Conservation (phyloP, 2,113 vertebrate species). For the Eolophus roseicapilla region DNA sequence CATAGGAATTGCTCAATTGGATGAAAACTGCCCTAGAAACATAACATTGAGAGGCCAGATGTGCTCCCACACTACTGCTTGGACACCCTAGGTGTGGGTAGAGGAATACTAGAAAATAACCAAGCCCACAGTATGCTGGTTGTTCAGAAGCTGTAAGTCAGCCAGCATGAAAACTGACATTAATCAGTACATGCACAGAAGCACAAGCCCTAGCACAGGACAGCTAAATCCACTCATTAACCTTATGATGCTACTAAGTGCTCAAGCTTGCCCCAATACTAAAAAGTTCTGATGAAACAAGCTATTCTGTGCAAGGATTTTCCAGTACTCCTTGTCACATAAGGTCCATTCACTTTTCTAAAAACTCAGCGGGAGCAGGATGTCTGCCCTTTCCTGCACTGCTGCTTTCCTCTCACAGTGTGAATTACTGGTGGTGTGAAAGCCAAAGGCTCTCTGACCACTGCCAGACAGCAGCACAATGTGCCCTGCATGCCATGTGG, state of each 20-base stretch:
- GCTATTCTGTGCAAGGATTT: not conserved
- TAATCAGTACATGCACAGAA: not conserved
- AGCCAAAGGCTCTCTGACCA: not conserved
- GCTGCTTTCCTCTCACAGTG: not conserved
- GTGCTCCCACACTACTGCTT: not conserved
- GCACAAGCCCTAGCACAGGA: not conserved
- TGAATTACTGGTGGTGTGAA: not conserved
- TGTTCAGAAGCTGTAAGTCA: not conserved
- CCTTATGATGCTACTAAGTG: not conserved
- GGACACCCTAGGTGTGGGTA: not conserved
- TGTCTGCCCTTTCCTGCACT: accelerated
- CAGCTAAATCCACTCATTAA: not conserved
- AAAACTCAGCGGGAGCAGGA: not conserved
- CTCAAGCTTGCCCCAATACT: accelerated
- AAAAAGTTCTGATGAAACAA: not conserved
- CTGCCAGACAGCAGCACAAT: accelerated
- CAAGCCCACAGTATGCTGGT: not conserved
- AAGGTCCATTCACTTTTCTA: not conserved
- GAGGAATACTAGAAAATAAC: not conserved
- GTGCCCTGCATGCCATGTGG: accelerated
- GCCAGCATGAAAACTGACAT: not conserved
- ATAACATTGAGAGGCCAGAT: not conserved
- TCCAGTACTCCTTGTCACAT: not conserved
- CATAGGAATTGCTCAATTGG: not conserved
- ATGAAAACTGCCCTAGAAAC: not conserved